Conservation (phyloP, 2,888 invertebrate species). For the Amiota communis region DNA sequence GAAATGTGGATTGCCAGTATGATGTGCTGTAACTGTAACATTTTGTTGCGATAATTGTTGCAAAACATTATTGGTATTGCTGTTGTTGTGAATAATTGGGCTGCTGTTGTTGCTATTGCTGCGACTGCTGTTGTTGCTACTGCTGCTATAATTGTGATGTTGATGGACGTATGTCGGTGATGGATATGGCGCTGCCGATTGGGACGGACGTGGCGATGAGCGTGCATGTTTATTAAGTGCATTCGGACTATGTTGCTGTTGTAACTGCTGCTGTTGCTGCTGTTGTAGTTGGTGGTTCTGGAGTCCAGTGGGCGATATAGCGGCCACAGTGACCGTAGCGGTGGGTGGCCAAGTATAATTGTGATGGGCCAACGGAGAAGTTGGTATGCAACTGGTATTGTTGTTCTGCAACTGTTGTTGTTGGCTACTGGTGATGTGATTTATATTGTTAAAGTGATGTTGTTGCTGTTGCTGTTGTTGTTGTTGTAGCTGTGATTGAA, state of each 20-base stretch:
- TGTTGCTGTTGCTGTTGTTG: conserved; percentile 48
- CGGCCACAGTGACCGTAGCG: conserved; percentile 51
- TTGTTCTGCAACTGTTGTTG: conserved; percentile 64
- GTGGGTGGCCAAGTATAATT: conserved; percentile 71
- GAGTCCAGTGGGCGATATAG: conserved; percentile 43
- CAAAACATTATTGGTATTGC: conserved; percentile 68
- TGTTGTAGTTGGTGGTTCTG: conserved; percentile 44
- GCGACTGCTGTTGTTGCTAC: conserved; percentile 47
- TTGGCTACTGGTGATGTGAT: conserved; percentile 60
- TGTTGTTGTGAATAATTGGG: conserved; percentile 62
- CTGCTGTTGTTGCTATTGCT: conserved; percentile 60
- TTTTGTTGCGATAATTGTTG: conserved; percentile 71
- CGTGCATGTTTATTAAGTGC: conserved; percentile 82
- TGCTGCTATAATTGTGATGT: conserved; percentile 63
- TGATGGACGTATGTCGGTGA: conserved; percentile 72
- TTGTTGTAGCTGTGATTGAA: conserved; percentile 60
- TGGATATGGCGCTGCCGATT: conserved; percentile 73
- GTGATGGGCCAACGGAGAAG: conserved; percentile 72
- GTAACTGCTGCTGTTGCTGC: conserved; percentile 51
- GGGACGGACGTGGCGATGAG: conserved; percentile 80
- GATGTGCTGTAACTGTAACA: conserved; percentile 69
- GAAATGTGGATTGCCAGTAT: conserved; percentile 43
- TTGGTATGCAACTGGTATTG: conserved; percentile 70
- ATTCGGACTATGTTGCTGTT: conserved; percentile 58
- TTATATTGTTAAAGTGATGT: conserved; percentile 52